Conservation (phyloP, 2,888 invertebrate species). For the Drosophila meridionalis region DNA sequence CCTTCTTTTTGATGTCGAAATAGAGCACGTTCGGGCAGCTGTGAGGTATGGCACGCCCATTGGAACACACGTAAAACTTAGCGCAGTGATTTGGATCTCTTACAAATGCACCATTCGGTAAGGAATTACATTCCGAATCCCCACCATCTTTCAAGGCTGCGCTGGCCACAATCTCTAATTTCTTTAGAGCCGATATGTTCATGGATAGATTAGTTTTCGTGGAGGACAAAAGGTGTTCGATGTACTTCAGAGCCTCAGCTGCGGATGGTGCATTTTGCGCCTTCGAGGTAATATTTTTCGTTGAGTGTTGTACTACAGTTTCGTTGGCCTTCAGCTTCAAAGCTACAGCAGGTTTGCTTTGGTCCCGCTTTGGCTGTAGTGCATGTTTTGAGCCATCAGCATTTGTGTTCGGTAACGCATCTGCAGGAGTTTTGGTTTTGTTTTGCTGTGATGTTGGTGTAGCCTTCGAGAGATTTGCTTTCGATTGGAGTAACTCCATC, state of each 20-base stretch:
- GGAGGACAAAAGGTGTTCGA: not conserved
- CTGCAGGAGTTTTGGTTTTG: not conserved
- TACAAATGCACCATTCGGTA: constrained; percentile 50
- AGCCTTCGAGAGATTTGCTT: not conserved
- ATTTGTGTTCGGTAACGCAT: not conserved
- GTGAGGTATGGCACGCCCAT: constrained; percentile 48
- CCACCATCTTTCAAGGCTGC: not conserved
- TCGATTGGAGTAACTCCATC: not conserved
- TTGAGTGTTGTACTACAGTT: no score
- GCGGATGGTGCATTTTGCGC: not conserved
- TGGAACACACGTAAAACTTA: constrained; percentile 61
- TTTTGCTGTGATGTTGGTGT: not conserved
- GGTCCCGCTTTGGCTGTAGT: not conserved
- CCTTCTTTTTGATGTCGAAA: constrained; percentile 51
- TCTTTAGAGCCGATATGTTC: not conserved
- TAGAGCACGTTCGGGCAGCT: constrained; percentile 49
- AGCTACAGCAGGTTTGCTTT: not conserved
- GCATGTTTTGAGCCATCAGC: not conserved
- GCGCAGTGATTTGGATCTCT: constrained; percentile 43
- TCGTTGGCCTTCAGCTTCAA: no score
- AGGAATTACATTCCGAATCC: constrained; percentile 19
- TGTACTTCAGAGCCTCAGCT: not conserved
- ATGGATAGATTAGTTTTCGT: not conserved
- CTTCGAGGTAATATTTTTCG: not conserved
- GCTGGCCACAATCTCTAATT: not conserved